phyloP scores from a whole-genome alignment of 2,888 invertebrate genomes.

The Gnatocerus cornutus region DNA sequence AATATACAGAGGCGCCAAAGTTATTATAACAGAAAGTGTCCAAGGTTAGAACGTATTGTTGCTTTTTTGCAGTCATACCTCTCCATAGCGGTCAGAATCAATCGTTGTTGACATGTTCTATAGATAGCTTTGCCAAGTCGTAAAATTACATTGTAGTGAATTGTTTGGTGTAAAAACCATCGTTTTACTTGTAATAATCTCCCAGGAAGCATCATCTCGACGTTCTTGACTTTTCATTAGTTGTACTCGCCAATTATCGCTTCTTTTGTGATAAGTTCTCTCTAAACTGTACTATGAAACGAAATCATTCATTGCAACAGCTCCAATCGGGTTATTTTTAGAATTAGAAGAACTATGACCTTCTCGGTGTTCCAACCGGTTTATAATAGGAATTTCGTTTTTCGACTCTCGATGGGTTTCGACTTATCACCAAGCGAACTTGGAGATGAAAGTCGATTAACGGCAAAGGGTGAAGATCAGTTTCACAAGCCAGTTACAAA shows the following conservation, averaged over 20 bases:
- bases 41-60: no score
- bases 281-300: no score
- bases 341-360: slow-evolving; percentile 66
- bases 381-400: slow-evolving; percentile 55
- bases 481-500: neutral
- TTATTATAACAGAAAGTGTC: no score
- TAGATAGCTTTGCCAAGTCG: no score
- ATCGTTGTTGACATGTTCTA: no score
- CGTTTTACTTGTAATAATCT: no score
- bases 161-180: no score
- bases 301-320: slow-evolving; percentile 37
- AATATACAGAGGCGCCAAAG: no score
- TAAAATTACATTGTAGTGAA: no score
- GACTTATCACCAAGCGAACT: slow-evolving; percentile 12
- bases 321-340: slow-evolving; percentile 61
- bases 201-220: neutral
- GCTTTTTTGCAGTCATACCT: no score
- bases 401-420: slow-evolving; percentile 17
- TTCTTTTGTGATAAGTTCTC: neutral
- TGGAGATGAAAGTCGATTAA: slow-evolving; percentile 6
- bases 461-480: neutral
- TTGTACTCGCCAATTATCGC: neutral
- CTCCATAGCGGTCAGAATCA: no score
- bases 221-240: neutral
- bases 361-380: slow-evolving; percentile 62